These are phyloP conservation scores for Saccopteryx bilineata DNA, from an alignment of 2,113 vertebrate genomes.

Conservation along the genomic window DNA sequence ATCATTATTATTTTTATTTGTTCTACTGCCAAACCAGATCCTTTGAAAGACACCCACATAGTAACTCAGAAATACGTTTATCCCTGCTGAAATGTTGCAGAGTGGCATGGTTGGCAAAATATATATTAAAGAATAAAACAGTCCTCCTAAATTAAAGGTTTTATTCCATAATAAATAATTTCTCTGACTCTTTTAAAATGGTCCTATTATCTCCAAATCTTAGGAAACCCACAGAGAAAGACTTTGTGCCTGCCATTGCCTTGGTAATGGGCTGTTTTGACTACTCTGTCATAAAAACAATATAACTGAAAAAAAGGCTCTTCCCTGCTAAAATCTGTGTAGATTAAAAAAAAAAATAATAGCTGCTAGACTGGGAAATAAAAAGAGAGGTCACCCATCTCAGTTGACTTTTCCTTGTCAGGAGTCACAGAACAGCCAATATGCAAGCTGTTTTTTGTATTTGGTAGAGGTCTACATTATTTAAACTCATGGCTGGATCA, in stretches of 20 bases:
- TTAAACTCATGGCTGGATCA: neutral
- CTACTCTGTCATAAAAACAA: conserved; percentile 79
- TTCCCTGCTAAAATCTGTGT: neutral
- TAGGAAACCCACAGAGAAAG: conserved; percentile 40
- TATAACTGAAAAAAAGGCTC: neutral
- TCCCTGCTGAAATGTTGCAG: conserved; percentile 66
- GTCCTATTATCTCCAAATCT: conserved; percentile 78
- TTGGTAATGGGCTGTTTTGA: conserved; percentile 83
- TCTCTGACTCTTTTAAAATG: conserved; percentile 77
- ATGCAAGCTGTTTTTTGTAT: neutral
- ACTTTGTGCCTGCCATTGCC: conserved; percentile 67
- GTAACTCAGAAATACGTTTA: conserved; percentile 76
- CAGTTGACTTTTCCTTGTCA: neutral
- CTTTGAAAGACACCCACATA: conserved; percentile 80
- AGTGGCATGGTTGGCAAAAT: conserved; percentile 76
- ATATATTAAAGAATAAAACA: conserved; percentile 69
- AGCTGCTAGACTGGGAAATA: conserved; percentile 13
- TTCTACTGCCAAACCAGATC: conserved; percentile 80
- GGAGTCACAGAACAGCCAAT: neutral
- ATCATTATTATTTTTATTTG: conserved; percentile 79
- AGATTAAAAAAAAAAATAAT: conserved; percentile 69
- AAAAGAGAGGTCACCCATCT: conserved; percentile 19
- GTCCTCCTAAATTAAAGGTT: conserved; percentile 85
- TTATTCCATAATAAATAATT: conserved; percentile 85
- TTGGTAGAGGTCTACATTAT: neutral